phyloP scores from a whole-genome alignment of 2,888 invertebrate species.

The Cryptus viduatorius region DNA sequence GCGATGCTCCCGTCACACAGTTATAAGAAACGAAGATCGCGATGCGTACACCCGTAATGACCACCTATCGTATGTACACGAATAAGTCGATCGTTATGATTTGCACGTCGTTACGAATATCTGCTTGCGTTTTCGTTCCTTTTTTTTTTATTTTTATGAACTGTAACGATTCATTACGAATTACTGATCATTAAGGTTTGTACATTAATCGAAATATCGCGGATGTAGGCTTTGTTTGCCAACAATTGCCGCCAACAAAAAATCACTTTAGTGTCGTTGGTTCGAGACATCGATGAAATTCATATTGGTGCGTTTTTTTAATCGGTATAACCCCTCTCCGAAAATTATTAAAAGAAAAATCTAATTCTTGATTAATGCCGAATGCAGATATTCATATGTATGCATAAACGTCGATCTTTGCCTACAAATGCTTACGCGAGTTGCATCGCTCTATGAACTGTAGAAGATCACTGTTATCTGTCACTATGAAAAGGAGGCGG shows the following conservation, averaged over 20 bases:
- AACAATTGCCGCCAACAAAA: no score
- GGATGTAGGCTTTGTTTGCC: no score
- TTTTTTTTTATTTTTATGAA: conserved; percentile 16
- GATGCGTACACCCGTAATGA: conserved; percentile 50
- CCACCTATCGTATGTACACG: conserved; percentile 21
- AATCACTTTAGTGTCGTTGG: no score
- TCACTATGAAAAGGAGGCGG: not conserved
- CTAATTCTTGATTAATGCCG: not conserved
- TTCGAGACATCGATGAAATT: no score
- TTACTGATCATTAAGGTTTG: no score
- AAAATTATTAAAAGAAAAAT: no score
- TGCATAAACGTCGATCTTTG: not conserved
- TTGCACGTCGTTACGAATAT: conserved; percentile 42
- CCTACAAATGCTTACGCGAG: not conserved
- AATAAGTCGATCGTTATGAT: conserved; percentile 48
- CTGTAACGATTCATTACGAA: not conserved
- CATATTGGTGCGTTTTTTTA: no score
- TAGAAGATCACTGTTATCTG: not conserved
- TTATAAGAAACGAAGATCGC: conserved; percentile 20
- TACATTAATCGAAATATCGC: no score
- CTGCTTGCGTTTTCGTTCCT: conserved; percentile 35
- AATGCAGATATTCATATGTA: not conserved
- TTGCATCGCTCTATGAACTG: not conserved
- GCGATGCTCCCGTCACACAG: not conserved
- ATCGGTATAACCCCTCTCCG: no score